A percentile compares a stretch with the other conserved stretches of the same genome.
Conservation (phyloP, 1,140 invertebrate genomes). For the Drosophila ohnishii region DNA sequence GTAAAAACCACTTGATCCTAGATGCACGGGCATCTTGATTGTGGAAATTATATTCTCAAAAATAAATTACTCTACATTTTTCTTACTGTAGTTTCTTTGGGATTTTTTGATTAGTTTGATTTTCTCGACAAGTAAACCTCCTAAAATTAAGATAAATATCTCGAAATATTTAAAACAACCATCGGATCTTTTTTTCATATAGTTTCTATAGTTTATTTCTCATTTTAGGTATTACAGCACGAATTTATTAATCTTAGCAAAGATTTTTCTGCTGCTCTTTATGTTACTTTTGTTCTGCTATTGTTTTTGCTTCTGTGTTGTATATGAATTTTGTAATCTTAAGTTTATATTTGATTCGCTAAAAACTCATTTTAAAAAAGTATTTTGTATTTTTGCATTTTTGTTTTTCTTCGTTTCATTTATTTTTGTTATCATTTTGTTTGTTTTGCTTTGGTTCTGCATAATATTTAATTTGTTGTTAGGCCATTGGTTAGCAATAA, state of each 20-base stretch:
- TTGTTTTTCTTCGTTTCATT: conserved; percentile 11
- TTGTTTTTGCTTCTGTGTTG: conserved; percentile 34
- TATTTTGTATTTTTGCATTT: conserved; percentile 51
- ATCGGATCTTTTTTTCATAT: conserved; percentile 15
- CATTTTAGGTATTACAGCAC: conserved; percentile 67
- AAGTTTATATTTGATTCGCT: conserved; percentile 71
- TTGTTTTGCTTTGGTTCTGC: conserved; percentile 46
- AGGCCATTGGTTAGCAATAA: conserved; percentile 49
- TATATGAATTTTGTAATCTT: conserved; percentile 70
- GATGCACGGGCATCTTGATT: background rate
- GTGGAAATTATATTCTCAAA: background rate
- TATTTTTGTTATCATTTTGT: conserved; percentile 13
- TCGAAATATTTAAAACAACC: background rate
- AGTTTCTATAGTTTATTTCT: conserved; percentile 71
- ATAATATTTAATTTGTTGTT: conserved; percentile 44
- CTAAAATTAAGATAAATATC: too few relatives aligned
- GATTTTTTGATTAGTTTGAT: too few relatives aligned
- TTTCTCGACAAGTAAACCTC: too few relatives aligned
- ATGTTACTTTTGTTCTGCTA: conserved; percentile 19
- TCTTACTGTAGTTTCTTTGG: too few relatives aligned
- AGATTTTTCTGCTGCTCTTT: conserved; percentile 31
- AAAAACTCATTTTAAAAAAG: conserved; percentile 75
- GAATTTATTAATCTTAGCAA: conserved; percentile 29
- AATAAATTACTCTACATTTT: too few relatives aligned
- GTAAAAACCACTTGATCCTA: background rate